A percentile compares a stretch with the other conserved stretches of the same genome.
Conservation (phyloP, 2,797 vertebrate genomes). For the Bryconaethiops microstoma region DNA sequence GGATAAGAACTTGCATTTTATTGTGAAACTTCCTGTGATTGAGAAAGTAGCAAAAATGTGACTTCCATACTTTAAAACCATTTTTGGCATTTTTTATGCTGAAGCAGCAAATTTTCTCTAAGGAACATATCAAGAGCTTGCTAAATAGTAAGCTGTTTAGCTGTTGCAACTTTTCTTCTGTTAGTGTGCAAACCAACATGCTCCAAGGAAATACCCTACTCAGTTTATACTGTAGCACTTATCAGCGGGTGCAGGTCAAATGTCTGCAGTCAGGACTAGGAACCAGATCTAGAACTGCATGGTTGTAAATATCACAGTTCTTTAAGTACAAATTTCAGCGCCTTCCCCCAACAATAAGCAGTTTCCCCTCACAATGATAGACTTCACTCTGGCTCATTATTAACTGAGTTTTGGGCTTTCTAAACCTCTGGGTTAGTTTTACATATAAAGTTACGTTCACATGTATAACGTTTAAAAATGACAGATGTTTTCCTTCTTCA, state of each 20-base stretch:
- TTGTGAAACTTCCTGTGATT: constrained; percentile 60
- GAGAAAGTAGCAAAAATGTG: constrained; percentile 43
- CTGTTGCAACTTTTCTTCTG: background rate
- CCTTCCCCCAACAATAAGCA: constrained; percentile 51
- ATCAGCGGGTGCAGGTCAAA: constrained; percentile 18
- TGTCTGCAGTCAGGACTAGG: constrained; percentile 13
- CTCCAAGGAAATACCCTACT: too few species aligned
- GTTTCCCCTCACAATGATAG: constrained; percentile 48
- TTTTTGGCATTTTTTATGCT: constrained; percentile 38
- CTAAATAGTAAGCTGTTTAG: background rate
- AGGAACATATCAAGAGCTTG: constrained; percentile 2
- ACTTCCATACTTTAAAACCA: constrained; percentile 40
- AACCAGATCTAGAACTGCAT: constrained; percentile 9
- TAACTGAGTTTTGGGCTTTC: constrained; percentile 50
- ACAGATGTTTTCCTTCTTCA: constrained; percentile 40
- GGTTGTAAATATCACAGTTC: constrained; percentile 30
- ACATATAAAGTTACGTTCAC: constrained; percentile 54
- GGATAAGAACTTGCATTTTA: constrained; percentile 32
- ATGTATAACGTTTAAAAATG: constrained; percentile 47
- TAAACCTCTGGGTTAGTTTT: constrained; percentile 52
- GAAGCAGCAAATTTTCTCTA: constrained; percentile 22
- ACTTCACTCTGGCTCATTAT: constrained; percentile 54
- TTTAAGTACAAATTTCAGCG: constrained; percentile 43
- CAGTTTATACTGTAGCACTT: background rate
- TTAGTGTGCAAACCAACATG: background rate